phyloP scores from a whole-genome alignment of 1,140 invertebrate genomes.

The Arctopsyche grandis region DNA sequence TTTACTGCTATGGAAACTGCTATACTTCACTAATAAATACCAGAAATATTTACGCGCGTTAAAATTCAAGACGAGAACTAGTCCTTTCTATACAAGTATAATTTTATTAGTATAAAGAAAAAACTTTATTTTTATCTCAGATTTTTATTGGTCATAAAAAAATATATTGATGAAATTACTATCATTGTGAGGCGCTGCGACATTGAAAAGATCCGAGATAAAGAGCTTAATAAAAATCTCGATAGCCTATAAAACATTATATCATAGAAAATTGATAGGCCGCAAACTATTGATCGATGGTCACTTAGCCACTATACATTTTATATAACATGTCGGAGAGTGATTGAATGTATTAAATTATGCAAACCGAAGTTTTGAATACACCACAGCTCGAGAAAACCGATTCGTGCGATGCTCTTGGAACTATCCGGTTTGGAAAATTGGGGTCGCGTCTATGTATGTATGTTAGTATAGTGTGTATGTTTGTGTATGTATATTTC shows the following conservation, averaged over 20 bases:
- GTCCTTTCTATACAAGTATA: neutral
- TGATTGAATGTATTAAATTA: too few species aligned
- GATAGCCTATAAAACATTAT: slow-evolving; percentile 4
- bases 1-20: neutral
- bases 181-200: neutral
- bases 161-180: slow-evolving; percentile 19
- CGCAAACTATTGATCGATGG: slow-evolving; percentile 5
- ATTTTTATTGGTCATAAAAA: slow-evolving; percentile 14
- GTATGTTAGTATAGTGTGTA: too few species aligned
- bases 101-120: slow-evolving; percentile 7
- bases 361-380: neutral
- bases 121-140: neutral
- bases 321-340: neutral
- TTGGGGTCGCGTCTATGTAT: slow-evolving; percentile 11
- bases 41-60: neutral
- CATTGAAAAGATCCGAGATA: slow-evolving; percentile 14
- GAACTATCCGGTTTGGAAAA: neutral
- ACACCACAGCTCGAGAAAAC: neutral
- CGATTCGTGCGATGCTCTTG: neutral
- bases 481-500: too few species aligned
- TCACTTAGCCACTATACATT: neutral
- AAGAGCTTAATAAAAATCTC: slow-evolving; percentile 26
- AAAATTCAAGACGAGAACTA: neutral
- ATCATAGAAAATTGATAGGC: slow-evolving; percentile 11
- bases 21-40: neutral